Conservation (phyloP, 2,888 invertebrate species). For the Sepiola atlantica region DNA sequence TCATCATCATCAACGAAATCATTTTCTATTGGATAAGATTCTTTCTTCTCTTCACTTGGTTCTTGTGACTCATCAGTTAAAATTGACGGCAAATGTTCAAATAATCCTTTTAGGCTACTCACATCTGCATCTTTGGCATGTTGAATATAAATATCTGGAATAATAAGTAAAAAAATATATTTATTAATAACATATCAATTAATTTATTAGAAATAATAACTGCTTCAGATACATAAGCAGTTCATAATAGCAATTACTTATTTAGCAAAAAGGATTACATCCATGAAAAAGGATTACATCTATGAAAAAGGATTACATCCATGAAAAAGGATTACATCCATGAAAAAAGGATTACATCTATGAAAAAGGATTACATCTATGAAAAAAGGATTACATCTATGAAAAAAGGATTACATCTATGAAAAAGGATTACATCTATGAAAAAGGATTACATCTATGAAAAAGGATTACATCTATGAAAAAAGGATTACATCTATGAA, state of each 20-base stretch:
- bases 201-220: not conserved
- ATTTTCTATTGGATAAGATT: slow-evolving; percentile 42
- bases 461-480: no score
- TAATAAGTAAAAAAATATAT: not conserved
- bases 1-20: slow-evolving; percentile 47
- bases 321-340: no score
- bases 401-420: no score
- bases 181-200: not conserved
- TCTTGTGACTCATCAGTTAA: slow-evolving; percentile 39
- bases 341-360: no score
- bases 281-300: no score
- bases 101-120: not conserved
- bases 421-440: no score
- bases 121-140: not conserved
- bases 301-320: no score
- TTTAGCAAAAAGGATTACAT: no score
- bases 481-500: no score
- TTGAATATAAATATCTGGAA: not conserved
- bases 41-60: slow-evolving; percentile 50
- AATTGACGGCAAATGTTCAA: not conserved
- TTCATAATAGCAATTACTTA: not conserved
- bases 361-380: no score
- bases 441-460: no score
- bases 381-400: no score
- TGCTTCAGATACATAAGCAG: not conserved